Percentiles rank a stretch among this genome's conserved stretches.
Conservation (phyloP, 2,888 invertebrate species). For the Papilio protenor region DNA sequence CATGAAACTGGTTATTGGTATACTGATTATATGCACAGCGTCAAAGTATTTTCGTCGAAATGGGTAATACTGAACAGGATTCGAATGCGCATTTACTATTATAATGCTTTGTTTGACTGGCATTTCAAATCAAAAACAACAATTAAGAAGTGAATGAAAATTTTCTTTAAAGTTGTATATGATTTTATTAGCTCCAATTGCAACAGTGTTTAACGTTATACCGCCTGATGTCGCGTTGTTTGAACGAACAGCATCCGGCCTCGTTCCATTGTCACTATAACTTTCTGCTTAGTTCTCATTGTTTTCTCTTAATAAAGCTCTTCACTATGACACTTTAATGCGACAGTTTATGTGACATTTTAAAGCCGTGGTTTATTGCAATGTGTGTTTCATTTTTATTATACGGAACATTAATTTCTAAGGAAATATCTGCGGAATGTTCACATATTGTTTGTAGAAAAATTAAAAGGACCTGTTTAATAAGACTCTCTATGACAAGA, state of each 20-base stretch:
- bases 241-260: conserved; percentile 34
- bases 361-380: conserved; percentile 31
- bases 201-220: conserved; percentile 12
- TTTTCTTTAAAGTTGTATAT: not conserved
- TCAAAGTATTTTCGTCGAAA: not conserved
- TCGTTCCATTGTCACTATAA: conserved; percentile 29
- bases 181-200: conserved; percentile 21
- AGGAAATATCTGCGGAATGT: not conserved
- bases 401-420: conserved; percentile 5
- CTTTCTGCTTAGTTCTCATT: conserved; percentile 40
- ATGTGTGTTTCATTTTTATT: conserved; percentile 22
- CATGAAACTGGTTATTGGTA: no score
- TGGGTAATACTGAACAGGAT: not conserved
- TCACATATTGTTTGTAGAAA: not conserved
- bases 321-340: conserved; percentile 36
- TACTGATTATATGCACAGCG: no score
- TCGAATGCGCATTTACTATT: not conserved
- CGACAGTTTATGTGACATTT: conserved; percentile 33
- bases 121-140: not conserved
- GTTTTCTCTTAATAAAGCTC: conserved; percentile 42
- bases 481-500: not conserved
- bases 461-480: not conserved
- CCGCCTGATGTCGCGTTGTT: conserved; percentile 8
- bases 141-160: not conserved
- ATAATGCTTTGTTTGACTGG: not conserved